Evolutionary conservation across 2,797 vertebrate species (phyloP).

Genomic region (Myoxocephalus aenaeus): DNA sequence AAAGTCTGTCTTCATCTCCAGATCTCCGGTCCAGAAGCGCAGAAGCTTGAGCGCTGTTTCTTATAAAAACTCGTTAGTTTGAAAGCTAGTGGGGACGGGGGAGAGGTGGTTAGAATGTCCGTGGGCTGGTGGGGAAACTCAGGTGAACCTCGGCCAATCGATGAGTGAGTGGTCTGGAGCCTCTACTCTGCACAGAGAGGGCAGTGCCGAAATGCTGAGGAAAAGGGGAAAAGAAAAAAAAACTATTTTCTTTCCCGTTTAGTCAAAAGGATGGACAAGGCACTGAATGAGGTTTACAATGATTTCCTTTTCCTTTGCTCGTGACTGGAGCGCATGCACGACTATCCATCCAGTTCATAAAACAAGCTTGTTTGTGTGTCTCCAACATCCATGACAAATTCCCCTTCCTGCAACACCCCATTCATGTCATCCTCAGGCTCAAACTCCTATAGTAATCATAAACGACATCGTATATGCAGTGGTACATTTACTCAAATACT

Average conservation of each 20-base stretch:
- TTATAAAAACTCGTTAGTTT: conserved; percentile 11
- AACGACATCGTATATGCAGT: too few species aligned
- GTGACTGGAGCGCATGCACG: conserved; percentile 76
- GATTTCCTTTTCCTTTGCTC: conserved; percentile 87
- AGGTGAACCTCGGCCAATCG: conserved; percentile 73
- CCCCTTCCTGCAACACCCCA: conserved; percentile 62
- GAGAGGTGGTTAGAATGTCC: conserved; percentile 49
- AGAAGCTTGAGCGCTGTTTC: conserved; percentile 45
- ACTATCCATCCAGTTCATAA: conserved; percentile 72
- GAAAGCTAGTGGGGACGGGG: conserved; percentile 26
- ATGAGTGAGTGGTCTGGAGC: conserved; percentile 36
- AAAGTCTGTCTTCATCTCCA: conserved; percentile 88
- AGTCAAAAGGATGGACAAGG: conserved; percentile 78
- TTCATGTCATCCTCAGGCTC: conserved; percentile 33
- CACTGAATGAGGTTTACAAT: conserved; percentile 85
- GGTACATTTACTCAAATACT: not conserved
- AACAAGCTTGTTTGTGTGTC: conserved; percentile 50
- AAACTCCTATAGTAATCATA: not conserved
- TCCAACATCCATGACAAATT: conserved; percentile 63
- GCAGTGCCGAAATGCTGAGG: conserved; percentile 48
- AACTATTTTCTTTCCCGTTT: conserved; percentile 52
- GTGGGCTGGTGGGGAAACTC: conserved; percentile 40
- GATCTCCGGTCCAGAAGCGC: conserved; percentile 77
- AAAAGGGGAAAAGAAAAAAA: conserved; percentile 31
- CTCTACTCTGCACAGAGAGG: conserved; percentile 47